Base-by-base conservation (phyloP, 2,797 vertebrate species). In the Tolypeutes matacus region DNA sequence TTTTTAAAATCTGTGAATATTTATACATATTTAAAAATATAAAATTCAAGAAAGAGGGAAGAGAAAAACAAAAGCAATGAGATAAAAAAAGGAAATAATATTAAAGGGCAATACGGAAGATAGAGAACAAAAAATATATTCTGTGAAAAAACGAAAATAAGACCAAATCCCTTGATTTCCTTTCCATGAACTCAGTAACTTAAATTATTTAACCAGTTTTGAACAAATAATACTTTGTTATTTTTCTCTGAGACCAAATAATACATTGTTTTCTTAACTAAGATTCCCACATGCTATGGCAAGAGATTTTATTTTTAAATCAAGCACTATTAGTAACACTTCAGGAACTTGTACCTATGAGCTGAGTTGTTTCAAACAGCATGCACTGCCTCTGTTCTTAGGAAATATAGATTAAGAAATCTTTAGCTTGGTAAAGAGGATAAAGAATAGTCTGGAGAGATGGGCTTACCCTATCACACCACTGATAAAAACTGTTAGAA, bases 241-340 rank as follows among this genome's bases (percentile, higher is more conserved):
- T 53, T 81, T 62, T 49, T 65, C n/a, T 86, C 64, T 56, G 42
- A 76, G 20, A 76, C 7, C 53, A 76, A 67, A 56, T 56, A 49
- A n/a, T 73, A 34, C 34, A 62, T 49, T 56, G 91, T 77, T 75
- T 53, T 31, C 60, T 81, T 9, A 85, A 70, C 18, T 70, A 70
- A 56, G 12, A 86, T 76, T 81, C 56, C 36, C 86, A 75, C 76
- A 49, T 76, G 17, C 53, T 53, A 60, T 21, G 27, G 72, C n/a
- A 60, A 89, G 62, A 89, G 27, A 70, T 29, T 81, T 86, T 69
- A 58, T 39, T 92, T 94, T 86, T 34, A 82, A 89, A n/a, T 86
- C 31, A 82, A 31, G 29, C 85, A 15, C 29, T 80, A 29, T 75
- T 69, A 86, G 89, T 77, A 76, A 76, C 9, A 62, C 15, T 77